Evolutionary conservation across 2,797 vertebrate species (phyloP).

Genomic region (Bufotes viridis): DNA sequence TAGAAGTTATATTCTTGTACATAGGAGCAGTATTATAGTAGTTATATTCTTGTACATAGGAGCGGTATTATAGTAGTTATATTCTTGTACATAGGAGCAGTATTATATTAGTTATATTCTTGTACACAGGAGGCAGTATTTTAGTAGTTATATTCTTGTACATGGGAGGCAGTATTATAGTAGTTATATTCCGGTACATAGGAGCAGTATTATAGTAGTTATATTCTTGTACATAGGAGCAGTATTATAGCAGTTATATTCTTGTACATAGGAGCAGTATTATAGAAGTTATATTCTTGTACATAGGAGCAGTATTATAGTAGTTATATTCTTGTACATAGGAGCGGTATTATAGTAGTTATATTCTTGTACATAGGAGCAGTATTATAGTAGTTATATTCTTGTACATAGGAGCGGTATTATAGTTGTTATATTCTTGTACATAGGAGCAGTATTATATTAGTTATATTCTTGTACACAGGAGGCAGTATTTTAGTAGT

Average conservation of each 20-base stretch:
- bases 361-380: neutral
- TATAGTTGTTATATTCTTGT: constrained; percentile 4
- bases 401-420: neutral
- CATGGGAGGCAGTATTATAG: neutral
- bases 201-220: neutral
- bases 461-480: constrained; percentile 8
- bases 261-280: constrained; percentile 4
- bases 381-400: neutral
- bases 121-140: neutral
- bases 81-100: neutral
- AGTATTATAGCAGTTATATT: constrained; percentile 13
- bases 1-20: no score
- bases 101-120: constrained; percentile 2
- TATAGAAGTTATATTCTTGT: constrained; percentile 13
- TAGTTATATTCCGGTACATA: no score
- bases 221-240: neutral
- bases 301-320: neutral
- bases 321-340: constrained; percentile 6
- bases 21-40: no score
- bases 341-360: neutral
- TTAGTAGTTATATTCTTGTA: neutral
- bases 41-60: no score
- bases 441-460: neutral
- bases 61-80: neutral
- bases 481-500: neutral